These are phyloP conservation scores for Carollia perspicillata DNA, from an alignment of 2,113 vertebrate genomes.

Conservation along the genomic window DNA sequence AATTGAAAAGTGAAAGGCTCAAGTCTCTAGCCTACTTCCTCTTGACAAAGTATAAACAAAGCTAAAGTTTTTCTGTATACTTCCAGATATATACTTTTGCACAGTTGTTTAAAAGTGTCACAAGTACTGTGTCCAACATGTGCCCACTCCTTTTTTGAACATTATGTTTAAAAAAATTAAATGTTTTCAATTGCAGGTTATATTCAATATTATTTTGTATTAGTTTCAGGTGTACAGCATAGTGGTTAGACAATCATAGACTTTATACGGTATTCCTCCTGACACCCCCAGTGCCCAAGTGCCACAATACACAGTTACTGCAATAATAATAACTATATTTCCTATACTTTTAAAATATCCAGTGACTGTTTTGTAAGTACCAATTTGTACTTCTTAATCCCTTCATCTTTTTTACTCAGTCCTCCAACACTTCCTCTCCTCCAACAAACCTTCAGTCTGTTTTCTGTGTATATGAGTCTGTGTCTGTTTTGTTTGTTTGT, in stretches of 20 bases:
- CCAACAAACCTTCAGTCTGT: background rate
- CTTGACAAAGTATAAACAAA: background rate
- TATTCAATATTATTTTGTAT: background rate
- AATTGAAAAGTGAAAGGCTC: background rate
- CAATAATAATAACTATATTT: too few relatives aligned
- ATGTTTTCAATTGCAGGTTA: background rate
- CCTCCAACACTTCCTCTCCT: background rate
- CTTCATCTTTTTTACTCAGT: background rate
- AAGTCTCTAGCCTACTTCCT: background rate
- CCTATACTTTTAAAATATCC: too few relatives aligned
- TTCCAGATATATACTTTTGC: background rate
- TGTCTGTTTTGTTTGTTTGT: too few relatives aligned
- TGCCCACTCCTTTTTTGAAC: background rate
- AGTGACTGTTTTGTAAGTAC: too few relatives aligned
- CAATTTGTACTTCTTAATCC: too few relatives aligned
- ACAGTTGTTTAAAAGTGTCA: background rate
- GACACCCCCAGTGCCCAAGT: too few relatives aligned
- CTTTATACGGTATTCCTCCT: background rate
- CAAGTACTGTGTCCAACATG: background rate
- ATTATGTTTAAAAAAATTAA: background rate
- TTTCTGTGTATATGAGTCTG: background rate
- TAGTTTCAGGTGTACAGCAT: background rate
- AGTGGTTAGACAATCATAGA: background rate
- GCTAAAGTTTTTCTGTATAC: background rate
- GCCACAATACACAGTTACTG: too few relatives aligned